These are phyloP conservation scores for Eurytoma adleriae DNA, from an alignment of 2,888 invertebrate species.

Conservation along the genomic window DNA sequence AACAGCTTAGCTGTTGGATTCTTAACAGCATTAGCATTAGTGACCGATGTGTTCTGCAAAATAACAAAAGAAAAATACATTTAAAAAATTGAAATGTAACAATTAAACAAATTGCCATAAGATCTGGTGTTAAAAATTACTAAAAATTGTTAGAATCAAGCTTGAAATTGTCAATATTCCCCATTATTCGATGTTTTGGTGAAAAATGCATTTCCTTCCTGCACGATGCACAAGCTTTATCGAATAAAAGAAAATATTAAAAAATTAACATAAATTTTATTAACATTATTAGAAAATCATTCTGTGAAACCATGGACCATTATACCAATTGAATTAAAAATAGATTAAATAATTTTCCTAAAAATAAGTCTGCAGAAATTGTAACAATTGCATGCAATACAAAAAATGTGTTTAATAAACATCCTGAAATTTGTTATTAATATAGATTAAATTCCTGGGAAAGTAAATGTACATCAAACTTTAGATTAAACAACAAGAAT, in stretches of 20 bases:
- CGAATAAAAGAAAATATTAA: conserved; percentile 24
- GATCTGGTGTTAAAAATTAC: conserved; percentile 42
- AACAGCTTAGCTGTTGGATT: conserved; percentile 76
- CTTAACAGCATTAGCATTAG: conserved; percentile 69
- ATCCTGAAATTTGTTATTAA: conserved; percentile 46
- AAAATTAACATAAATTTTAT: conserved; percentile 30
- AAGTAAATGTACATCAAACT: conserved; percentile 8
- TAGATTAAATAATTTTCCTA: conserved; percentile 21
- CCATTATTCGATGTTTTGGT: conserved; percentile 36
- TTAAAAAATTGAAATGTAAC: not conserved
- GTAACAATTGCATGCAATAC: conserved; percentile 37
- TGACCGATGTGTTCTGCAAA: conserved; percentile 72
- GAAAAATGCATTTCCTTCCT: conserved; percentile 37
- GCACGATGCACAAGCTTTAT: conserved; percentile 44
- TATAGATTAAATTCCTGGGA: not conserved
- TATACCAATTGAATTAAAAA: conserved; percentile 34
- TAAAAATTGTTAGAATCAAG: conserved; percentile 48
- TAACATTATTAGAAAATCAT: conserved; percentile 11
- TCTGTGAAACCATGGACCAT: conserved; percentile 9
- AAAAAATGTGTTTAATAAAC: conserved; percentile 13
- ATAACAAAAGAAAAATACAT: conserved; percentile 23
- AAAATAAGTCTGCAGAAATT: conserved; percentile 26
- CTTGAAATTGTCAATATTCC: conserved; percentile 40
- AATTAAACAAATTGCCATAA: conserved; percentile 10
- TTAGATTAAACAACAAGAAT: no score